Percentiles rank a stretch among this genome's conserved stretches.
Conservation (phyloP, 2,888 invertebrate species). For the Schizaphis graminum region DNA sequence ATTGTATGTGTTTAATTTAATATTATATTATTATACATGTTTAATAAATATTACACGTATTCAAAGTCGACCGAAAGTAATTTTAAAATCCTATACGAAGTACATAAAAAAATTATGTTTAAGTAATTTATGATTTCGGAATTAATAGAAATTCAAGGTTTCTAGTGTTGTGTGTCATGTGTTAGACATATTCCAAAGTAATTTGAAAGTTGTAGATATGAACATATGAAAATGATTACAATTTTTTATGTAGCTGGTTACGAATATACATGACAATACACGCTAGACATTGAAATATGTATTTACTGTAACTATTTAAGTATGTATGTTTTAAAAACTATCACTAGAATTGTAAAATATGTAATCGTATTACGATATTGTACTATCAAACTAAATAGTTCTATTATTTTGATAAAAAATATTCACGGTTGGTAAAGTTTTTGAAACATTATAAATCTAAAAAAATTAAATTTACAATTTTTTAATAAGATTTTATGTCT, state of each 20-base stretch:
- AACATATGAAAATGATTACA: not conserved
- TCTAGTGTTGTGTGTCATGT: not conserved
- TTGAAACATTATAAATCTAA: not conserved
- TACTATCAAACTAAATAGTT: not conserved
- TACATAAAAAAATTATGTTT: not conserved
- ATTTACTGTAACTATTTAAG: not conserved
- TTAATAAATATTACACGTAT: not conserved
- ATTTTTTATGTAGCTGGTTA: not conserved
- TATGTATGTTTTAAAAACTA: not conserved
- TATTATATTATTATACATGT: not conserved
- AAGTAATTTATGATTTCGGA: not conserved
- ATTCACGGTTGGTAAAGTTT: not conserved
- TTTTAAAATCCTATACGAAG: not conserved
- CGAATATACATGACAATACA: not conserved
- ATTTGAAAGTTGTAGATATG: not conserved
- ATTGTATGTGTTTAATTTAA: not conserved
- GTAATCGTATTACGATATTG: not conserved
- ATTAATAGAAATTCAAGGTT: not conserved
- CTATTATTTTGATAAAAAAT: not conserved
- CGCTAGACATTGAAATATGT: not conserved
- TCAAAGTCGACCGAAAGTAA: not conserved
- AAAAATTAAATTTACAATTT: not conserved
- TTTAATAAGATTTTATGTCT: not conserved
- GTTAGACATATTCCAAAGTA: not conserved
- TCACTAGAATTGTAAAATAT: not conserved